Conservation (phyloP, 2,888 invertebrate species). For the Hydrotaea diabolus region DNA sequence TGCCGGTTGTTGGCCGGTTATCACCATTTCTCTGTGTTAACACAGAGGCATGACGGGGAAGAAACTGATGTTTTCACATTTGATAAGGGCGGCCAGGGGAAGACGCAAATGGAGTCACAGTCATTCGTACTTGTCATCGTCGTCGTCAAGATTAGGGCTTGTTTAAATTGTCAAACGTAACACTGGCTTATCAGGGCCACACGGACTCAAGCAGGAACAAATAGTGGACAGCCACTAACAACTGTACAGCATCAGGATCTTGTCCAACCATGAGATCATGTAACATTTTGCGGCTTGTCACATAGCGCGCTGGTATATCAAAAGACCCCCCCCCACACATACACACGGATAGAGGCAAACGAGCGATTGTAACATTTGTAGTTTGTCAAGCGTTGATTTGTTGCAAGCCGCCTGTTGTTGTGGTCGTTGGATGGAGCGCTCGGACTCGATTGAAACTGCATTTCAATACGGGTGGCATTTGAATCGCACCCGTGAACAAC, state of each 20-base stretch:
- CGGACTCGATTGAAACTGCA: slow-evolving; percentile 28
- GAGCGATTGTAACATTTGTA: slow-evolving; percentile 69
- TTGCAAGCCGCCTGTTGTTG: slow-evolving; percentile 40
- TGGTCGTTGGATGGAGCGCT: slow-evolving; percentile 26
- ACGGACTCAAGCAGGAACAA: slow-evolving; percentile 35
- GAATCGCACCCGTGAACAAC: slow-evolving; percentile 63
- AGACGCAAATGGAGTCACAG: slow-evolving; percentile 17
- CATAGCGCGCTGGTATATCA: slow-evolving; percentile 16
- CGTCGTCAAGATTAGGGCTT: slow-evolving; percentile 51
- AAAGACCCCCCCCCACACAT: slow-evolving; percentile 4
- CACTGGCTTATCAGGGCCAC: slow-evolving; percentile 59
- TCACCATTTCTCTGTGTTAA: slow-evolving; percentile 10
- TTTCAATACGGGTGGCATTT: slow-evolving; percentile 68
- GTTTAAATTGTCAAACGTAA: slow-evolving; percentile 68
- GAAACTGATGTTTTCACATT: slow-evolving; percentile 65
- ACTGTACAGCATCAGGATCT: slow-evolving; percentile 41
- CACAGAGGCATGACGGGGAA: slow-evolving; percentile 44
- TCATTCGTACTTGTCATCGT: not conserved
- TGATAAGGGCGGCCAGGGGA: slow-evolving; percentile 35
- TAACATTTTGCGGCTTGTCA: slow-evolving; percentile 23
- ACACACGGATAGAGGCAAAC: not conserved
- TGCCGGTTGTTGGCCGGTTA: slow-evolving; percentile 8
- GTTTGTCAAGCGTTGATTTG: slow-evolving; percentile 64
- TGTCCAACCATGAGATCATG: slow-evolving; percentile 22
- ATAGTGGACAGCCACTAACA: slow-evolving; percentile 32